phyloP scores from a whole-genome alignment of 2,888 invertebrate species.

The Hydropsyche betteni region DNA sequence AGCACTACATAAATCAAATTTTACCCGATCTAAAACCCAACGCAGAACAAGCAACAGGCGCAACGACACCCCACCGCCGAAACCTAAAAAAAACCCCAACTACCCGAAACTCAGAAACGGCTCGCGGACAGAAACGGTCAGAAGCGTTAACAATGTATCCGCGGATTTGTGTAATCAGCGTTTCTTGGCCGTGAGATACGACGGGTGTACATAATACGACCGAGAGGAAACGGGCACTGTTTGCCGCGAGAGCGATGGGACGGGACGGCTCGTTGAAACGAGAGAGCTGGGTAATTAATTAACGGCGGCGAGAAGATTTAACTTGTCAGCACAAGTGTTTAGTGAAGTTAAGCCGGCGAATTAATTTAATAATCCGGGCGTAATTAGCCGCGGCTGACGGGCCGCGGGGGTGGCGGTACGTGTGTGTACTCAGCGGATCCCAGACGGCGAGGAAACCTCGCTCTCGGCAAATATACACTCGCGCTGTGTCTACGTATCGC shows the following conservation, averaged over 20 bases:
- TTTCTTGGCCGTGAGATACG: neutral
- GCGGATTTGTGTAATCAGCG: conserved; percentile 33
- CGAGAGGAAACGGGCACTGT: conserved; percentile 35
- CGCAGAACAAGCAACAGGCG: too few species aligned
- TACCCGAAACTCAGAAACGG: neutral
- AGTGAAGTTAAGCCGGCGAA: conserved; percentile 51
- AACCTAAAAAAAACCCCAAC: too few species aligned
- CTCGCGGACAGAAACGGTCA: conserved; percentile 2
- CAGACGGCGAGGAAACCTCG: conserved; percentile 22
- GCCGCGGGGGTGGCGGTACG: neutral
- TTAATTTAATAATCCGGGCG: conserved; percentile 52
- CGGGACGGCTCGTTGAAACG: neutral
- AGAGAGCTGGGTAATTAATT: conserved; percentile 24
- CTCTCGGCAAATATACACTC: too few species aligned
- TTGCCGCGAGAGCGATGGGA: neutral
- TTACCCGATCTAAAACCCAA: too few species aligned
- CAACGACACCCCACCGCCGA: too few species aligned
- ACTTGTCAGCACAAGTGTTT: conserved; percentile 50
- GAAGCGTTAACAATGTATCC: conserved; percentile 15
- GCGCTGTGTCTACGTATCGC: neutral
- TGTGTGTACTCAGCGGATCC: conserved; percentile 33
- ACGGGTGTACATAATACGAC: too few species aligned
- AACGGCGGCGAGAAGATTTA: conserved; percentile 34
- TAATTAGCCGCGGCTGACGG: conserved; percentile 47
- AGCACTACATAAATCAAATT: too few species aligned